A percentile compares a stretch with the other conserved stretches of the same genome.
These are phyloP conservation scores for Oophaga pumilio DNA, from an alignment of 2,113 vertebrate genomes.

Conservation along the genomic window DNA sequence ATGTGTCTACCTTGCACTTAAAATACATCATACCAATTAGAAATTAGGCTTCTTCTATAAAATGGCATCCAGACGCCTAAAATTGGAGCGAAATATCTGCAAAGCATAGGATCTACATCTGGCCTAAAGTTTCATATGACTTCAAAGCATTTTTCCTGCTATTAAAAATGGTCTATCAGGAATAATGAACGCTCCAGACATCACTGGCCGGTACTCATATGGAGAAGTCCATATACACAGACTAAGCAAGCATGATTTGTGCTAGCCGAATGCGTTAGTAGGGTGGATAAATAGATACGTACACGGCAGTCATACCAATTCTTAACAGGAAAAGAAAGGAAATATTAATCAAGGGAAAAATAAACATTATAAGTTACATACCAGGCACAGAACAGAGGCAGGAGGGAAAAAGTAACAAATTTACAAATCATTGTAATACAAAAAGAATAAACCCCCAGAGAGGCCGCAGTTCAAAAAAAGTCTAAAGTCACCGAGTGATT, in stretches of 20 bases:
- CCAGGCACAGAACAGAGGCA: slow-evolving; percentile 19
- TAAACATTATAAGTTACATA: background rate
- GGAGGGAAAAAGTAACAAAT: background rate
- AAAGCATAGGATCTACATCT: slow-evolving; percentile 39
- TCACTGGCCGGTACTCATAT: background rate
- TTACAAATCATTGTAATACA: slow-evolving; percentile 22
- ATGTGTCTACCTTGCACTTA: background rate
- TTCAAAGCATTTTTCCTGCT: slow-evolving; percentile 48
- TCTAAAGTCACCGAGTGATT: slow-evolving; percentile 19
- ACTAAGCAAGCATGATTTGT: background rate
- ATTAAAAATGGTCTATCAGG: background rate
- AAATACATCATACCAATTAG: slow-evolving; percentile 15
- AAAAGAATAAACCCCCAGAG: slow-evolving; percentile 20
- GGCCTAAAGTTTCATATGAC: background rate
- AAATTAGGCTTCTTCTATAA: background rate
- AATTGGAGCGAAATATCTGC: slow-evolving; percentile 35
- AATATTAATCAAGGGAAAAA: slow-evolving; percentile 6
- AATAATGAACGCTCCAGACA: background rate
- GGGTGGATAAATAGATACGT: slow-evolving; percentile 7
- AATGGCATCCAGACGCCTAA: slow-evolving; percentile 34
- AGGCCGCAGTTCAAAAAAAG: slow-evolving; percentile 23
- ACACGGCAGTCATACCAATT: background rate
- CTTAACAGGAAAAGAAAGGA: background rate
- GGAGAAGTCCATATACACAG: background rate
- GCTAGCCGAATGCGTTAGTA: background rate